Evolutionary conservation across 37 sponge, comb jelly and placozoan genomes (phyloP), one percentile per base, ranked within the genome.

Genomic region (Aplysina aerophoba): DNA sequence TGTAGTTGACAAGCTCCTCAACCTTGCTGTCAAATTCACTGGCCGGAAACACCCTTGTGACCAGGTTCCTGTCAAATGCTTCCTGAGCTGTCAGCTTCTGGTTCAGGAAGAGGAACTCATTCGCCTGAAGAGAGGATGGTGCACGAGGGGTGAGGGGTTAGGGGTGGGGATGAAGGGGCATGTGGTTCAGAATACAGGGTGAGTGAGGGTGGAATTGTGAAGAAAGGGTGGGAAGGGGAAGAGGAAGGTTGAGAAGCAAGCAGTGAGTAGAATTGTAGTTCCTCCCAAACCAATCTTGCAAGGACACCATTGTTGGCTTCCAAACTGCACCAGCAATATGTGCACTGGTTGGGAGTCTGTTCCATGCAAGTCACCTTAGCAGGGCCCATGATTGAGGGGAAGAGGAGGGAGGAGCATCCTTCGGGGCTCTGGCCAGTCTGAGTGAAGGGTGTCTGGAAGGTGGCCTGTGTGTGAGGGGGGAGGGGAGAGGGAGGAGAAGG

Each of bases 381-480:
- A 66, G 86, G 75, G 15, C 95, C 95, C 92, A 97, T 93, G 14
- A 93, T 94, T 59, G 84, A 65, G 33, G 98, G 98, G 57, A 95
- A 97, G 30, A 90, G 74, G 33, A 87, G 63, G 50, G 93, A 93
- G 13, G 98, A 97, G 81, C 98, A 97, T 2, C 87, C 98, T 63
- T 97, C 98, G 11, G 98, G 95, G 72, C 87, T 87, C 61, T 93
- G 93, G 14, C 92, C 98, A 33, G 93, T 85, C 8, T 53, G 59
- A 77, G 92, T 92, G 79, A 97, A 94, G 15, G 98, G 95, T 12
- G 95, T 94, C 65, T 91, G 91, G 74, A 97, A 97, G 28, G 95
- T 93, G 35, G 98, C 95, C 92, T 79, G 50, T 44, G 50, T 44
- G 50, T 44, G 50, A n/a, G n/a, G n/a, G n/a, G n/a, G n/a, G n/a